A percentile compares a stretch with the other conserved stretches of the same genome.
Conservation (phyloP, 2,888 invertebrate genomes). For the Nematopogon swammerdamellus region DNA sequence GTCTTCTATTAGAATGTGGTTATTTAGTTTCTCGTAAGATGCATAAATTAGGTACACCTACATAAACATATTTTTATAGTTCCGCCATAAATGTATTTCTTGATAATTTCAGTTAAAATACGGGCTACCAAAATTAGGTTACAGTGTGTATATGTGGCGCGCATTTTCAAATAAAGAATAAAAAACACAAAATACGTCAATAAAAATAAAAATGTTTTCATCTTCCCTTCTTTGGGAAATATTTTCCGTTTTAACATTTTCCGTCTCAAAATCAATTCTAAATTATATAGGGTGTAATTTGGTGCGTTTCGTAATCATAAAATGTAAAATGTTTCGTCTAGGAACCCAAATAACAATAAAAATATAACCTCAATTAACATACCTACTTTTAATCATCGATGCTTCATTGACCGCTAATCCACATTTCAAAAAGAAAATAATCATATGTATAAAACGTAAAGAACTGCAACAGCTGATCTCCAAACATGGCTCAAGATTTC, state of each 20-base stretch:
- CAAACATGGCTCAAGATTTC: conserved; percentile 40
- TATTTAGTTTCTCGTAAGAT: too few species aligned
- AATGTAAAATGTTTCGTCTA: conserved; percentile 34
- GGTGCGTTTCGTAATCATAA: conserved; percentile 39
- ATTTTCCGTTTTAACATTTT: conserved; percentile 40
- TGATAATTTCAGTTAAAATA: too few species aligned
- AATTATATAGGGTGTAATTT: conserved; percentile 54
- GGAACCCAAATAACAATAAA: neutral
- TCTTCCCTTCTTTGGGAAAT: conserved; percentile 52
- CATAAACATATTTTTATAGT: too few species aligned
- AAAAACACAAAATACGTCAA: conserved; percentile 21
- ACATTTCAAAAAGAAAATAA: too few species aligned
- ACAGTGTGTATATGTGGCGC: neutral
- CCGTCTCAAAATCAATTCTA: conserved; percentile 43
- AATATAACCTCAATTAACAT: neutral
- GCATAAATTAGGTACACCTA: too few species aligned
- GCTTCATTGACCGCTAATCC: too few species aligned
- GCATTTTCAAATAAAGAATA: conserved; percentile 1
- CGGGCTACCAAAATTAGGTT: too few species aligned
- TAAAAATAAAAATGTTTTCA: conserved; percentile 47
- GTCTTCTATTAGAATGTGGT: too few species aligned
- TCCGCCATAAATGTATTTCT: too few species aligned
- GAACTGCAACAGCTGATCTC: too few species aligned
- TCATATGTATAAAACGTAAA: too few species aligned
- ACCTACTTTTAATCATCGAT: too few species aligned